phyloP scores from a whole-genome alignment of 1,140 invertebrate species.

The Frieseomelitta varia region DNA sequence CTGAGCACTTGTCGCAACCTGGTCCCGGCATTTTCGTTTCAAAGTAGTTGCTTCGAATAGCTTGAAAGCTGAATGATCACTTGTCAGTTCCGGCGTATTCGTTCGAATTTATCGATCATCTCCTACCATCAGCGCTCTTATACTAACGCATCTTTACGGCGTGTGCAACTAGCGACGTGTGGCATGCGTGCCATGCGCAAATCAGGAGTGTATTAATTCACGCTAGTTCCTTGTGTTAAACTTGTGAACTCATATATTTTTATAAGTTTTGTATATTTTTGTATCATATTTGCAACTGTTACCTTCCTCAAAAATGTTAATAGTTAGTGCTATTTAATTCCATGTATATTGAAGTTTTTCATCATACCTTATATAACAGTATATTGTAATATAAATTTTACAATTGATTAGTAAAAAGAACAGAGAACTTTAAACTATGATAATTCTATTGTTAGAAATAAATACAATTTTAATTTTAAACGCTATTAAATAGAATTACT shows the following conservation, averaged over 20 bases:
- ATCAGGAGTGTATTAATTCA: slow-evolving; percentile 50
- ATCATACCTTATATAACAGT: too few relatives aligned
- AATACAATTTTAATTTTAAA: neutral
- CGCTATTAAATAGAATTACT: too few relatives aligned
- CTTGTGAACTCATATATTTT: neutral
- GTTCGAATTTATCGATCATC: slow-evolving; percentile 79
- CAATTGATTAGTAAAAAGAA: neutral
- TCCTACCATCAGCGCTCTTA: slow-evolving; percentile 65
- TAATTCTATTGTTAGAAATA: neutral
- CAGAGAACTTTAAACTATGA: neutral
- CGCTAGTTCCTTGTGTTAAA: neutral
- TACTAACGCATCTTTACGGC: slow-evolving; percentile 60
- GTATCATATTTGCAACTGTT: neutral
- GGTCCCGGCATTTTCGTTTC: slow-evolving; percentile 75
- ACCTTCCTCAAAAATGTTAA: neutral
- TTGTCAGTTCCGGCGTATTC: slow-evolving; percentile 52
- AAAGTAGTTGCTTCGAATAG: slow-evolving; percentile 33
- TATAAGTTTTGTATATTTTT: neutral
- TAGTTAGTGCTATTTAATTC: neutral
- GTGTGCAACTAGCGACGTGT: slow-evolving; percentile 71
- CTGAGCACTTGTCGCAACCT: slow-evolving; percentile 75
- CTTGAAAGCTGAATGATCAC: slow-evolving; percentile 53
- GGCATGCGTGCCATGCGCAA: slow-evolving; percentile 73
- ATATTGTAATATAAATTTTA: neutral
- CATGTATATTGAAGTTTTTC: neutral